Base-by-base conservation (phyloP, 2,113 vertebrate species). In the Lanius ludovicianus region DNA sequence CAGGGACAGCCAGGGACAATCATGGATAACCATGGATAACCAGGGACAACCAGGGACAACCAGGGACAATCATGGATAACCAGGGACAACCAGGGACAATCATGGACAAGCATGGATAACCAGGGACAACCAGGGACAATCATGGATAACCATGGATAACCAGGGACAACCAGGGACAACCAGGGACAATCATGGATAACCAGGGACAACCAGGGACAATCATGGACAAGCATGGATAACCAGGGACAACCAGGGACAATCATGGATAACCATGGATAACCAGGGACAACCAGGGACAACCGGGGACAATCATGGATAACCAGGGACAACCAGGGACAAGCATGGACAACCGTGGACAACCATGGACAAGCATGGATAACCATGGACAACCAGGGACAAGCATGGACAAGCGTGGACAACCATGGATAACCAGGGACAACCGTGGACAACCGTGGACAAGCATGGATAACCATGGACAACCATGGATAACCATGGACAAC, bases 241-340 rank as follows among this genome's bases (percentile, higher is more conserved):
- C 18, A 37, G 1, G 13, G 65, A 15, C 9, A 3, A 33, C 17
- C 44, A 44, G 4, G 9, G 52, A 18, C 13, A 81, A 69, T 19
- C 65, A 8, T 6, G 44, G 23, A n/a, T 9, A 4, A 27, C 80
- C 19, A 41, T 13, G 30, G 15, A 18, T 18, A 9, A 5, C 74
- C 30, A 15, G 3, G 11, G 42, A 47, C 4, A 3, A 8, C 17
- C 42, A 44, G 8, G 9, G 55, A 18, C 13, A 81, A 69, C 23
- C 62, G 9, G 11, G 9, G 80, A n/a, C 19, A 2, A 10, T 1
- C 27, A 7, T 3, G 5, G 23, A 22, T 12, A 7, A 3, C 31
- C 25, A 5, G 1, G 14, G 41, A 41, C 41, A 41, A 11, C 41
- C 41, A 42, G 6, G 9, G 52, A 18, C 15, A 80, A 69, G 21